phyloP scores from a whole-genome alignment of 1,140 invertebrate genomes.

The Achroia grisella region DNA sequence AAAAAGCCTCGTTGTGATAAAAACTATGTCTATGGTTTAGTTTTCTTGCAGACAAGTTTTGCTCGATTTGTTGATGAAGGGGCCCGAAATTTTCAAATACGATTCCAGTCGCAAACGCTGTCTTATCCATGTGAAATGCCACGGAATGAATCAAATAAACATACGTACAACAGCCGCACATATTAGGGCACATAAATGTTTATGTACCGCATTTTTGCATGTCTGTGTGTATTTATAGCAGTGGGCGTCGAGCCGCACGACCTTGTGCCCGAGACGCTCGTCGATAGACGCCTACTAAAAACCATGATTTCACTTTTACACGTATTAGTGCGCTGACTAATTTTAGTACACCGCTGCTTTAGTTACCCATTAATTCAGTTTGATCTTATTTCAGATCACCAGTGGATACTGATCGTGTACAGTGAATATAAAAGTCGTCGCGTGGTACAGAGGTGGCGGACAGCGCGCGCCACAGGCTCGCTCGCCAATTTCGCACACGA shows the following conservation, averaged over 20 bases:
- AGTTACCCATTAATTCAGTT: too few species aligned
- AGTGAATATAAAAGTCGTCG: neutral
- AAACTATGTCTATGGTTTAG: too few species aligned
- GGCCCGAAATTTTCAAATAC: too few species aligned
- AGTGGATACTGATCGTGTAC: too few species aligned
- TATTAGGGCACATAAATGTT: conserved; percentile 33
- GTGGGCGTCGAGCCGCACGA: conserved; percentile 55
- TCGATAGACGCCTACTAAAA: neutral
- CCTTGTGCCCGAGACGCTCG: conserved; percentile 56
- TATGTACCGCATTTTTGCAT: conserved; percentile 55
- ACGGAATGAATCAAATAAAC: neutral
- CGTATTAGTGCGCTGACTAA: too few species aligned
- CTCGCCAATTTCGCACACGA: conserved; percentile 64
- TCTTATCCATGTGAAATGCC: neutral
- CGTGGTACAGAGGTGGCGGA: conserved; percentile 21
- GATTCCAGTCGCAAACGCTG: too few species aligned
- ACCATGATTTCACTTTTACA: too few species aligned
- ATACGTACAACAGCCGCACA: conserved; percentile 10
- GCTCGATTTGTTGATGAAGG: too few species aligned
- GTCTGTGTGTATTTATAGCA: conserved; percentile 63
- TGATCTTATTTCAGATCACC: too few species aligned
- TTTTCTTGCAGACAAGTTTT: too few species aligned
- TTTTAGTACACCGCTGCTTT: too few species aligned
- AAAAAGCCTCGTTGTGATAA: too few species aligned
- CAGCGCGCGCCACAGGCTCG: conserved; percentile 33